Conservation (phyloP, 2,113 vertebrate genomes). For the Fregata magnificens region DNA sequence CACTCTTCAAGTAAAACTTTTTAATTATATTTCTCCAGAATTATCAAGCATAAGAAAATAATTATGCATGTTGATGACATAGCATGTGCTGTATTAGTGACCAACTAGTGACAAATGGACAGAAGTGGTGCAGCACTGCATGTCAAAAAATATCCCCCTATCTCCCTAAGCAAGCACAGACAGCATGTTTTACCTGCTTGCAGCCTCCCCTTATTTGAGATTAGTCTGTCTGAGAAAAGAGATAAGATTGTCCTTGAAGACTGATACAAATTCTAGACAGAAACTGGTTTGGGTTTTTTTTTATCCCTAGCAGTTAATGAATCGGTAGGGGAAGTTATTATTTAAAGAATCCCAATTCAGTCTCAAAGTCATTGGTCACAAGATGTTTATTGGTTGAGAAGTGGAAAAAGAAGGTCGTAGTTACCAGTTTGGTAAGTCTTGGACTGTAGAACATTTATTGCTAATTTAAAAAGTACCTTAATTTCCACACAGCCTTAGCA, state of each 20-base stretch:
- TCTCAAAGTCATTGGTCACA: not conserved
- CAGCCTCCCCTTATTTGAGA: not conserved
- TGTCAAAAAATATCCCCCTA: not conserved
- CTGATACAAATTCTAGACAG: not conserved
- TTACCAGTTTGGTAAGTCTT: not conserved
- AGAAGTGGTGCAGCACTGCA: not conserved
- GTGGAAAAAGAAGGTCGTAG: not conserved
- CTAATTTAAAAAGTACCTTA: not conserved
- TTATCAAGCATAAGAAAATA: not conserved
- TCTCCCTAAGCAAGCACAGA: not conserved
- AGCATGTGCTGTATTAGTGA: not conserved
- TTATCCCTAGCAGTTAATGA: not conserved
- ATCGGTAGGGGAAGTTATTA: not conserved
- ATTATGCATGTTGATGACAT: not conserved
- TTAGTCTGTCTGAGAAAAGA: not conserved
- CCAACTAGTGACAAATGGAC: not conserved
- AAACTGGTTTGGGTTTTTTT: not conserved
- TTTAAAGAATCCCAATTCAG: not conserved
- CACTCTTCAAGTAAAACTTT: not conserved
- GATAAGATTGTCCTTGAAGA: not conserved
- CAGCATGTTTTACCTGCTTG: not conserved
- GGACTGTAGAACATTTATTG: not conserved
- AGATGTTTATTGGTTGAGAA: not conserved
- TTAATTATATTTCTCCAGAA: not conserved
- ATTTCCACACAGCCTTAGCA: not conserved